A percentile compares a stretch with the other conserved stretches of the same genome.
Evolutionary conservation across 1,140 invertebrate genomes (phyloP).

Genomic region (Bombus breviceps): DNA sequence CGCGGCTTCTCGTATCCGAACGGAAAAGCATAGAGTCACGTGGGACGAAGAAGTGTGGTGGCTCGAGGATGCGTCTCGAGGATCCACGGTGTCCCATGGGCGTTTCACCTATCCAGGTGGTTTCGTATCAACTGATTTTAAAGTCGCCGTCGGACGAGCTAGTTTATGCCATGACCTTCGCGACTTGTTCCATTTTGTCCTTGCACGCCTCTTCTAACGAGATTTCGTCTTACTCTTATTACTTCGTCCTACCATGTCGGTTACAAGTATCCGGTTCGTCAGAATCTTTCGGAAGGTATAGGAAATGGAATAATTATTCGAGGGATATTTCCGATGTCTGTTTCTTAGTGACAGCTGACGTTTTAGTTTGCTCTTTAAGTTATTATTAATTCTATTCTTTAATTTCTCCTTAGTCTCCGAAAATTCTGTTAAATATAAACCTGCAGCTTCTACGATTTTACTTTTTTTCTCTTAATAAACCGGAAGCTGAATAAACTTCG

Average conservation of each 20-base stretch:
- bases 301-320: not conserved
- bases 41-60: slow-evolving; percentile 65
- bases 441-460: too few species aligned
- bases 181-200: slow-evolving; percentile 25
- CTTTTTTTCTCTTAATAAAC: too few species aligned
- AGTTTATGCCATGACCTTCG: slow-evolving; percentile 63
- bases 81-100: slow-evolving; percentile 61
- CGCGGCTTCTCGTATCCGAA: slow-evolving; percentile 60
- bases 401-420: too few species aligned
- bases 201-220: not conserved
- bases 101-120: slow-evolving; percentile 70
- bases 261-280: too few species aligned
- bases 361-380: too few species aligned
- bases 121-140: slow-evolving; percentile 75
- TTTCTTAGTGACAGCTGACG: too few species aligned
- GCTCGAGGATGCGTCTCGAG: slow-evolving; percentile 44
- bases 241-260: too few species aligned
- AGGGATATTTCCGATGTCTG: too few species aligned
- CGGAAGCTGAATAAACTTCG: too few species aligned
- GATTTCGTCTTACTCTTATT: not conserved
- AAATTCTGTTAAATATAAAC: too few species aligned
- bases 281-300: not conserved
- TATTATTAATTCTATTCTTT: too few species aligned
- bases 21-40: slow-evolving; percentile 60
- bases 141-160: slow-evolving; percentile 72